Base-by-base conservation (phyloP, 2,888 invertebrate species). In the Drosophila mulleri region DNA sequence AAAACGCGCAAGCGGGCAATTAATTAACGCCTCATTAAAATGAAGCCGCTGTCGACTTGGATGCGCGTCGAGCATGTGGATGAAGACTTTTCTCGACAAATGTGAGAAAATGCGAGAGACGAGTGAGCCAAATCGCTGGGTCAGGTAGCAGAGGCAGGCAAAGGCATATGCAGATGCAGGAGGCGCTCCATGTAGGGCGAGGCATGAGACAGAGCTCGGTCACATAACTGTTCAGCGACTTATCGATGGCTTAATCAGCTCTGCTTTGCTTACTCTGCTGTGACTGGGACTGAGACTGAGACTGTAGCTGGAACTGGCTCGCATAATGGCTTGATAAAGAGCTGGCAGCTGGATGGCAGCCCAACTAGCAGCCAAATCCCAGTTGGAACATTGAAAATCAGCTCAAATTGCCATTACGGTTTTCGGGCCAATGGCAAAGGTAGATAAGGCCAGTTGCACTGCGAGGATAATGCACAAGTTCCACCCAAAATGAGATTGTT, bases 351-450 rank as follows among this genome's bases (percentile, higher is more conserved):
- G 23, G 23, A 67, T 72, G 67, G 62, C 67, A 26, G 42, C 26
- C 47, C 54, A 42, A 9, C 29, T 63, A 60, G 69, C 62, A 57
- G 42, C 39, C 64, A 84, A 91, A 91, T 93, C 93, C 92, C 92
- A 90, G 86, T 87, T 89, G 92, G 91, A 91, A 92, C 92, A 92
- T 92, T 92, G 92, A 90, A 90, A 92, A 92, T 92, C 92, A 92
- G 92, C 92, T 92, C 92, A 91, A 92, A 92, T 91, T 92, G 91
- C 92, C 92, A 92, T 92, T 92, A 92, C 92, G 92, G 91, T 79
- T 83, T 88, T 75, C 61, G 77, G 73, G 56, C 60, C 76, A 67
- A 50, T 67, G 67, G 59, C 53, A 54, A 75, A 83, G 78, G 88
- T 85, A 88, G 83, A 85, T 83, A 88, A 64, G 41, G 64, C 63